Evolutionary conservation across 2,888 invertebrate genomes (phyloP).

Genomic region (Zaprionus lineosus): DNA sequence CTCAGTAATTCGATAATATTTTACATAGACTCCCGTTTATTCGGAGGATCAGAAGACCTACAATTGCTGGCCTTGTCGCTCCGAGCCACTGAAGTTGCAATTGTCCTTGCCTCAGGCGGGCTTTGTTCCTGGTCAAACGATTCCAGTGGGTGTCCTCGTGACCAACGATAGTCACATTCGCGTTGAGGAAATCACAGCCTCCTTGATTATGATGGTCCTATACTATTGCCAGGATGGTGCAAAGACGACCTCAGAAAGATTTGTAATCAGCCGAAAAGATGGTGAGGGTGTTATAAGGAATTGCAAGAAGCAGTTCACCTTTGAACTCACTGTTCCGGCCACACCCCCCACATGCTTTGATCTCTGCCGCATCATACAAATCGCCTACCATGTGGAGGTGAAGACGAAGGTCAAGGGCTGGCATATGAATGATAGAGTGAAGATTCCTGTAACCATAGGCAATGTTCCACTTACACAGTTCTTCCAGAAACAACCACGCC

Average conservation of each 20-base stretch:
- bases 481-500: constrained; percentile 35
- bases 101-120: constrained; percentile 76
- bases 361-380: constrained; percentile 76
- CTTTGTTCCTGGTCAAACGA: constrained; percentile 79
- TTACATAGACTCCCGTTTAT: constrained; percentile 64
- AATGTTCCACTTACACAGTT: constrained; percentile 70
- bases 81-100: constrained; percentile 67
- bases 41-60: constrained; percentile 65
- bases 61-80: constrained; percentile 76
- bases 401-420: constrained; percentile 69
- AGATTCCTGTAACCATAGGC: constrained; percentile 80
- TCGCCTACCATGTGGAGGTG: constrained; percentile 77
- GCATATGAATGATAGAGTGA: constrained; percentile 64
- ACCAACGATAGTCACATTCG: constrained; percentile 85
- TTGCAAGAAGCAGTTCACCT: constrained; percentile 65
- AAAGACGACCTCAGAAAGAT: constrained; percentile 57
- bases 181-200: constrained; percentile 78
- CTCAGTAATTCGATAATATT: background rate
- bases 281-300: constrained; percentile 59
- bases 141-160: constrained; percentile 82
- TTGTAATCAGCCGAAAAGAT: constrained; percentile 61
- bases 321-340: constrained; percentile 74
- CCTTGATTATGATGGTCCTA: constrained; percentile 70
- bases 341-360: constrained; percentile 80
- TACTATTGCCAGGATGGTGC: constrained; percentile 56